These are phyloP conservation scores for Sminthurides bifidus DNA, from an alignment of 1,140 invertebrate species.

Conservation along the genomic window DNA sequence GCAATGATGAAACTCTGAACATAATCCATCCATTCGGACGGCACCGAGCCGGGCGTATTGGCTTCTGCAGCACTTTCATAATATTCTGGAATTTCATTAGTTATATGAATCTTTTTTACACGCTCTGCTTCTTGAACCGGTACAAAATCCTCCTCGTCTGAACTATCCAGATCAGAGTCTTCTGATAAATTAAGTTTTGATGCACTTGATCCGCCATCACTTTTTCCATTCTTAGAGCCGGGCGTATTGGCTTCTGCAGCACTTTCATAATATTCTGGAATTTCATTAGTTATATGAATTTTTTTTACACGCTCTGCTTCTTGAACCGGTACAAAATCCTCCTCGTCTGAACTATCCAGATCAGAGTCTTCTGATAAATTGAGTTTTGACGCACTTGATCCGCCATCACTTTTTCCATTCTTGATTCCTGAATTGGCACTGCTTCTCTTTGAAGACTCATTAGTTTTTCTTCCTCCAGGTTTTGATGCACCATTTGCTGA, in stretches of 20 bases:
- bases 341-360: not conserved
- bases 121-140: not conserved
- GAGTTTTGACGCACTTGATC: too few relatives aligned
- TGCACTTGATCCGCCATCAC: too few relatives aligned
- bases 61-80: not conserved
- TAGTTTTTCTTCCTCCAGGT: too few relatives aligned
- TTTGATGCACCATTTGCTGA: too few relatives aligned
- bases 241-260: not conserved
- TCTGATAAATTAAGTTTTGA: too few relatives aligned
- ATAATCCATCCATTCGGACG: not conserved
- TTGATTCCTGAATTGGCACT: too few relatives aligned
- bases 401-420: too few relatives aligned
- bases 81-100: not conserved
- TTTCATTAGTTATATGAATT: not conserved
- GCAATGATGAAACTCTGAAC: not conserved
- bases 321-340: not conserved
- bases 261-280: not conserved
- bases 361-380: not conserved
- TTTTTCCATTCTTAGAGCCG: too few relatives aligned
- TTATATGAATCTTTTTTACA: not conserved
- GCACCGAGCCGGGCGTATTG: not conserved
- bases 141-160: constrained; percentile 1
- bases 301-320: not conserved
- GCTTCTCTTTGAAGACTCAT: too few relatives aligned
- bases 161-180: not conserved